Evolutionary conservation across 1,140 invertebrate genomes (phyloP).

Genomic region (Whitmania pigra): DNA sequence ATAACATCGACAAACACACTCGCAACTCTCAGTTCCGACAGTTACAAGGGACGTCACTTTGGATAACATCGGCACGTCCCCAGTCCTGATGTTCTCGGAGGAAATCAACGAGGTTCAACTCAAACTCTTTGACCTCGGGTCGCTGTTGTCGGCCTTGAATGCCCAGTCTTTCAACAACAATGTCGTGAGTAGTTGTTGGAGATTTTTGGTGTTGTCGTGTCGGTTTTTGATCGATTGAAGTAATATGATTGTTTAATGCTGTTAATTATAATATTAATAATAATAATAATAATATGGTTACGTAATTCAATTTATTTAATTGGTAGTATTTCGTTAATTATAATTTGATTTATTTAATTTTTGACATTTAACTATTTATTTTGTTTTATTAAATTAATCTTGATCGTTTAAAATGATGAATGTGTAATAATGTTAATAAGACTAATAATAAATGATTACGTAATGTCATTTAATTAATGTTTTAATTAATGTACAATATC

Average conservation of each 20-base stretch:
- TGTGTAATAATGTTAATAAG: conserved; percentile 7
- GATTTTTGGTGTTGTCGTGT: background rate
- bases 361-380: too few relatives aligned
- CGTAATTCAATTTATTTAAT: too few relatives aligned
- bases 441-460: too few relatives aligned
- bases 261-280: too few relatives aligned
- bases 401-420: too few relatives aligned
- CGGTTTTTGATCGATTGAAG: background rate
- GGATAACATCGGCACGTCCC: background rate
- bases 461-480: too few relatives aligned
- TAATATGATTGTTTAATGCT: too few relatives aligned
- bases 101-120: conserved; percentile 3
- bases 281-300: background rate
- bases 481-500: too few relatives aligned
- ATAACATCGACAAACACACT: background rate
- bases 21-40: background rate
- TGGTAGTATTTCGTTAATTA: too few relatives aligned
- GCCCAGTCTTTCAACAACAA: background rate
- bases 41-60: too few relatives aligned
- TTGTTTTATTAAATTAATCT: too few relatives aligned
- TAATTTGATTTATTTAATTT: too few relatives aligned
- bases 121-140: background rate
- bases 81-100: background rate
- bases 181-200: background rate
- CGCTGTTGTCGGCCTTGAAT: background rate